Conservation (phyloP, 2,888 invertebrate genomes). For the Seladonia tumulorum region DNA sequence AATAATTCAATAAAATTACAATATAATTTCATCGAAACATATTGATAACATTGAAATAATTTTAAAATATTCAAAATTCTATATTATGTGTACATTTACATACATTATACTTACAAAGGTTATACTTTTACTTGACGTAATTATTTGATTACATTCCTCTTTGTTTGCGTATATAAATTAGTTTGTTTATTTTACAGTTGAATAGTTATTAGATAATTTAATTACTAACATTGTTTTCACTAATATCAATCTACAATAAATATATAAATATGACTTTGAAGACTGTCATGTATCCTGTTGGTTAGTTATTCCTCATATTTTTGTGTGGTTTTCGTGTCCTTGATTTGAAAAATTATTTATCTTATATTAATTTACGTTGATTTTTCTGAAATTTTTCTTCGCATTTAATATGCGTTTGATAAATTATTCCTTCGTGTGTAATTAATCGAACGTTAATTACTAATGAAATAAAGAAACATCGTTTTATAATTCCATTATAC, state of each 20-base stretch:
- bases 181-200: neutral
- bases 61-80: neutral
- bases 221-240: neutral
- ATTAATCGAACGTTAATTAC: neutral
- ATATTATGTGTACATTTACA: too few species aligned
- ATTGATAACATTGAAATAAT: neutral
- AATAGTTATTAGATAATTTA: constrained; percentile 3
- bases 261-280: neutral
- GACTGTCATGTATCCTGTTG: constrained; percentile 2
- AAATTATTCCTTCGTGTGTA: neutral
- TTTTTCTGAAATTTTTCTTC: neutral
- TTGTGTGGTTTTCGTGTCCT: neutral
- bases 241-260: neutral
- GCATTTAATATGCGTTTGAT: neutral
- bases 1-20: neutral
- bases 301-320: neutral
- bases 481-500: constrained; percentile 13
- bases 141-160: neutral
- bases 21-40: neutral
- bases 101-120: constrained; percentile 45
- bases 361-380: neutral
- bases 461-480: constrained; percentile 4
- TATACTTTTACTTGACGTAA: neutral
- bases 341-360: neutral
- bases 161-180: neutral